Evolutionary conservation across 1,140 invertebrate species (phyloP).

Genomic region (Elymnias hypermnestra): DNA sequence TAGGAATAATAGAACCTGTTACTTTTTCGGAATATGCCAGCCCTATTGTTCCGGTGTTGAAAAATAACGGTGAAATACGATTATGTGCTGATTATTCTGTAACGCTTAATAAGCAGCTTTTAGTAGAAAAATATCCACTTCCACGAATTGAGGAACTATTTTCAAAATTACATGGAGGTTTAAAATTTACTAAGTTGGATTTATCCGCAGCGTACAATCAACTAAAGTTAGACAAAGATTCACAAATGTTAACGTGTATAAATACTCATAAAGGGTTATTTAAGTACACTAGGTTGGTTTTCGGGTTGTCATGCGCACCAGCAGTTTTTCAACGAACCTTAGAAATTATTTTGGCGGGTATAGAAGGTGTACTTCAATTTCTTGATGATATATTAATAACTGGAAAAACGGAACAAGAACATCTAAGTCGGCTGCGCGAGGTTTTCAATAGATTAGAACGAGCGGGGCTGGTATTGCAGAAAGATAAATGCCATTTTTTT

Average conservation of each 20-base stretch:
- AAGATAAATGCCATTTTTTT: too few species aligned
- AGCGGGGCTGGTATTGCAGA: too few species aligned
- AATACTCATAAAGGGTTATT: constrained; percentile 28
- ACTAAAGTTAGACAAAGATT: constrained; percentile 18
- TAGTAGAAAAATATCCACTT: constrained; percentile 21
- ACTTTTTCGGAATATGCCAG: constrained; percentile 55
- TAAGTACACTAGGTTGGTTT: constrained; percentile 24
- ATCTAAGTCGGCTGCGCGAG: too few species aligned
- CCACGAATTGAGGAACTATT: constrained; percentile 27
- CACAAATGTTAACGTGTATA: constrained; percentile 23
- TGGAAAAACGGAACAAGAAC: too few species aligned
- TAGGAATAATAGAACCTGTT: too few species aligned
- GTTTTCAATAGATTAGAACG: too few species aligned
- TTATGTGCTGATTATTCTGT: constrained; percentile 54
- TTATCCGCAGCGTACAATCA: constrained; percentile 27
- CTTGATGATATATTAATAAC: too few species aligned
- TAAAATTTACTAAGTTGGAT: constrained; percentile 21
- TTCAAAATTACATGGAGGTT: constrained; percentile 22
- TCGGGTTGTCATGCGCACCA: too few species aligned
- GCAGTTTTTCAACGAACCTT: too few species aligned
- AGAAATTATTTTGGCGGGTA: too few species aligned
- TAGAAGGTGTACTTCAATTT: background rate
- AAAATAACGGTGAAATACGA: constrained; percentile 40
- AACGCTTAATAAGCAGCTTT: constrained; percentile 32
- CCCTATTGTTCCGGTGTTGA: constrained; percentile 19